Base-by-base conservation (phyloP, 2,113 vertebrate species). In the Prionailurus viverrinus region DNA sequence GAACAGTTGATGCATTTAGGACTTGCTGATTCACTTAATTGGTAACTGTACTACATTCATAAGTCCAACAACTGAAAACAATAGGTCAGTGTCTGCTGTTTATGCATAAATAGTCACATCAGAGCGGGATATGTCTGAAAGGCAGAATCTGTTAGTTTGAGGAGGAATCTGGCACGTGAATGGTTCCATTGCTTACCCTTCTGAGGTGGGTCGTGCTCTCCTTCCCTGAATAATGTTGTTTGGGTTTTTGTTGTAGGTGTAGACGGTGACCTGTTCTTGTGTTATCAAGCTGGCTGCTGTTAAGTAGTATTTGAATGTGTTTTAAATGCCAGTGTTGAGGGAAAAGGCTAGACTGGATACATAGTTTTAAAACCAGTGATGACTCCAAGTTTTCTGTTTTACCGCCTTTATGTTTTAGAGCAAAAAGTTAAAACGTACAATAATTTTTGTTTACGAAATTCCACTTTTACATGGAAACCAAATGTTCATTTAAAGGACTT, bases 1-100 rank as follows among this genome's bases (percentile, higher is more conserved):
- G 68, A 97, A 97, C 95, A 97, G 96, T 98, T 95, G 98, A 97
- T 95, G 93, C 58, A 4, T 41, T 51, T 89, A 91, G 93, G 55
- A 63, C 71, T 97, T 97, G 83, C 91, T 95, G 97, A 19, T 95
- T 97, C 83, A 58, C 53, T 97, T 96, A 63, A 71, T 98, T 96
- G 97, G 88, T 83, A 97, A 91, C 95, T 96, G 96, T 48, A 33
- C 82, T 45, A 58, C 45, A 66, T 89, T 96, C 96, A 58, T 89
- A 94, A 78, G 76, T 88, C 78, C 86, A 63, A 63, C 33, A 74
- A 23, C 86, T 55, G 82, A 85, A 86, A 95, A 25, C 12, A 58
- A 81, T 97, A 82, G 97, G 97, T 95, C 97, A 69, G 61, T 82
- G 97, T 74, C 96, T 93, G 6, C 65, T 84, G 0, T 79, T 89